Base-by-base conservation (phyloP, 1,140 invertebrate species). In the Chironomus striatipennis region DNA sequence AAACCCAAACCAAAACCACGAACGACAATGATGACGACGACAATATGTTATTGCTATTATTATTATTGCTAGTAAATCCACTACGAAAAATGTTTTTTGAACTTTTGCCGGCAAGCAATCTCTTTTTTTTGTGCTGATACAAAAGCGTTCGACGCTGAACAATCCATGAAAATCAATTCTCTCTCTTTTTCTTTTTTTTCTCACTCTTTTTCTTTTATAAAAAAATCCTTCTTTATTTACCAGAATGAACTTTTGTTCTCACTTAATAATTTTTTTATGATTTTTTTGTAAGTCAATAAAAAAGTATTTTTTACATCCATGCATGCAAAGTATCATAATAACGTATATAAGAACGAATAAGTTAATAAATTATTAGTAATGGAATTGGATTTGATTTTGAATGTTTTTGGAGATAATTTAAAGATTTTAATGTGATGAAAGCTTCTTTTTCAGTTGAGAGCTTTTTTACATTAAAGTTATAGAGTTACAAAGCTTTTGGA, bases 251-350 rank as follows among this genome's bases (percentile, higher is more conserved):
- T 34, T 34, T 34, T 34, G 42, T 42, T 73, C 24, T 73, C 18
- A 15, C 20, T 42, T 42, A n/a, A 73, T 42, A 42, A 42, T 21
- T n/a, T 42, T 42, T 8, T 73, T 42, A 15, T 72, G 0, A 70
- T 8, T 73, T 42, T 42, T 73, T 73, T 34, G 21, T 21, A 10
- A 73, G 21, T 42, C 24, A 42, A 34, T 34, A 34, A 34, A 34
- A 34, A 34, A 34, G 24, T 34, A 34, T 34, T n/a, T 73, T 72
- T 73, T 73, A 73, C 72, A 73, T 42, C 24, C 72, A n/a, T 73
- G n/a, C 42, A n/a, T 34, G 18, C 42, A 42, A n/a, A 10, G 10
- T 70, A 15, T 42, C 72, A 34, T 34, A n/a, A 42, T 24, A 34
- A 34, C 24, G 24, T 34, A 34, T 34, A 34, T 34, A 21, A 42